Percentiles rank a stretch among this genome's conserved stretches.
Evolutionary conservation across 2,797 vertebrate genomes (phyloP).

Genomic region (Chelidonichthys spinosus): DNA sequence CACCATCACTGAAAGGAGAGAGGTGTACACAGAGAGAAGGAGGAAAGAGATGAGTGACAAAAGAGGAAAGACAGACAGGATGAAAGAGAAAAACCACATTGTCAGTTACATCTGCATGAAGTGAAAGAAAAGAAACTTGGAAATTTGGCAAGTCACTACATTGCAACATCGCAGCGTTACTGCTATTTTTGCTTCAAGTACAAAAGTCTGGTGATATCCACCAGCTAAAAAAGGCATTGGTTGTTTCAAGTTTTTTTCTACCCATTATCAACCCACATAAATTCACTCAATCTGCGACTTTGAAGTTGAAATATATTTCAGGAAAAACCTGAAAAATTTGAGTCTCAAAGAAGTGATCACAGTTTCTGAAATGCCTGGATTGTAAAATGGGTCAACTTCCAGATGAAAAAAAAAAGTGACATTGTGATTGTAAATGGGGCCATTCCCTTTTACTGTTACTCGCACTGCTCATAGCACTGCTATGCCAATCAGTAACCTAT

Average conservation of each 20-base stretch:
- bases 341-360: slow-evolving; percentile 4
- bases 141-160: slow-evolving; percentile 22
- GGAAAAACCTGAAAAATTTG: slow-evolving; percentile 14
- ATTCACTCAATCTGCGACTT: background rate
- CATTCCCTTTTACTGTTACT: slow-evolving; percentile 64
- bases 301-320: slow-evolving; percentile 14
- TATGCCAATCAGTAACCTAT: slow-evolving; percentile 84
- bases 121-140: slow-evolving; percentile 13
- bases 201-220: slow-evolving; percentile 24
- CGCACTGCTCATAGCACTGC: slow-evolving; percentile 61
- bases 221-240: slow-evolving; percentile 2
- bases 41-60: slow-evolving; percentile 11
- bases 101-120: slow-evolving; percentile 32
- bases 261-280: slow-evolving; percentile 23
- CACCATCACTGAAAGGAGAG: slow-evolving; percentile 88
- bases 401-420: slow-evolving; percentile 50
- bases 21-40: slow-evolving; percentile 24
- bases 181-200: slow-evolving; percentile 10
- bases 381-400: slow-evolving; percentile 44
- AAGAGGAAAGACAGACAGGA: slow-evolving; percentile 30
- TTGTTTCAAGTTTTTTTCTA: slow-evolving; percentile 11
- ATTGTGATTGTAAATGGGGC: slow-evolving; percentile 68
- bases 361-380: slow-evolving; percentile 22
- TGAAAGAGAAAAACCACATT: slow-evolving; percentile 25
- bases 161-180: background rate